Conservation (phyloP, 2,113 vertebrate genomes). For the Piprites chloris region DNA sequence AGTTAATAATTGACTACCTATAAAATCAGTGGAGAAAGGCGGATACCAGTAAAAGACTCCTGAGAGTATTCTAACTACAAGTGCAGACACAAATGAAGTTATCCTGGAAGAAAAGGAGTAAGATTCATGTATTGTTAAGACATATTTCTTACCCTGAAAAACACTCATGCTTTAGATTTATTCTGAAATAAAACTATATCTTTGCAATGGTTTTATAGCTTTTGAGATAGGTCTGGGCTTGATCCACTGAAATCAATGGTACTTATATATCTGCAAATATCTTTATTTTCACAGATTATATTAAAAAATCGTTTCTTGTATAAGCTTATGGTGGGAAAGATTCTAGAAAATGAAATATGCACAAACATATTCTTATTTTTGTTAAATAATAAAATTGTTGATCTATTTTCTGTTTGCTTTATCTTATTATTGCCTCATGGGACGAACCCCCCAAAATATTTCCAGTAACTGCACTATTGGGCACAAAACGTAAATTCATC, state of each 20-base stretch:
- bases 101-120: neutral
- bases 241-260: neutral
- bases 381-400: neutral
- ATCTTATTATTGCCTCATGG: neutral
- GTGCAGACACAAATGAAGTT: neutral
- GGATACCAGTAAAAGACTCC: neutral
- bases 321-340: neutral
- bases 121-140: neutral
- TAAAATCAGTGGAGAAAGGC: neutral
- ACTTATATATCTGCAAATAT: neutral
- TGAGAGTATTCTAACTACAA: neutral
- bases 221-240: neutral
- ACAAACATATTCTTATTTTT: neutral
- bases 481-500: neutral
- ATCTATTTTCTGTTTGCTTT: neutral
- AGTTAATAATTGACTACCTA: neutral
- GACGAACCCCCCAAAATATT: neutral
- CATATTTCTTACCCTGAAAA: neutral
- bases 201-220: neutral
- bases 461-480: neutral
- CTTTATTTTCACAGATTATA: neutral
- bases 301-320: neutral
- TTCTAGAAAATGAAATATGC: neutral
- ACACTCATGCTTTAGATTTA: neutral
- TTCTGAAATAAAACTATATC: neutral